Conservation (phyloP, 1,140 invertebrate species). For the Bursaphelenchus mucronatus region DNA sequence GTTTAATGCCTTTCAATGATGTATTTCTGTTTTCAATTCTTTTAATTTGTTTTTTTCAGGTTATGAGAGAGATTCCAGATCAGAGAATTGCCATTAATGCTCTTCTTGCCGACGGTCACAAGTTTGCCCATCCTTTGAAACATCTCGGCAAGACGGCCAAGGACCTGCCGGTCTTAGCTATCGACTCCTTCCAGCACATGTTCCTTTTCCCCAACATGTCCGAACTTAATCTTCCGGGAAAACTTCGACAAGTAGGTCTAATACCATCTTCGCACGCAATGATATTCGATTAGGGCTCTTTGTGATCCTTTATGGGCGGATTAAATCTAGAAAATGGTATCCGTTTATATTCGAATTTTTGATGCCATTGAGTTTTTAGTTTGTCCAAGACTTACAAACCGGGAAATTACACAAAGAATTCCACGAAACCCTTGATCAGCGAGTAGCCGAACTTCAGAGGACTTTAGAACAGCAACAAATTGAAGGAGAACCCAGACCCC, state of each 20-base stretch:
- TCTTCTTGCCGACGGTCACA: constrained; percentile 87
- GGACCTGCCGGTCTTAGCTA: constrained; percentile 91
- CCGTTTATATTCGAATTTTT: constrained; percentile 5
- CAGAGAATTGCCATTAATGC: constrained; percentile 82
- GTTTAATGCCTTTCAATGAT: not conserved
- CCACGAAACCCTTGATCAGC: constrained; percentile 59
- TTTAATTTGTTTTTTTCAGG: constrained; percentile 30
- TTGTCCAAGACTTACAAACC: constrained; percentile 57
- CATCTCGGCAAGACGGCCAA: constrained; percentile 84
- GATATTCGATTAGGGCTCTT: too few relatives aligned
- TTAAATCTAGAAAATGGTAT: not conserved
- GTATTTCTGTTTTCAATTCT: not conserved
- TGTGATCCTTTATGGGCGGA: too few relatives aligned
- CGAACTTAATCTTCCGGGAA: constrained; percentile 52
- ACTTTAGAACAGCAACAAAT: constrained; percentile 45
- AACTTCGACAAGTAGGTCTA: constrained; percentile 46
- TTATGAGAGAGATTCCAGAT: constrained; percentile 51
- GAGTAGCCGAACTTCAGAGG: constrained; percentile 56
- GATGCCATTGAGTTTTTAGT: constrained; percentile 36
- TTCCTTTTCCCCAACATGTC: constrained; percentile 76
- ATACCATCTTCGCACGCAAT: not conserved
- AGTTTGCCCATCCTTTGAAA: constrained; percentile 94
- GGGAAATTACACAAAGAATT: constrained; percentile 58
- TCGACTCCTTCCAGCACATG: constrained; percentile 99
- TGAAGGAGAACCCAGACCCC: constrained; percentile 30